phyloP scores from a whole-genome alignment of 2,888 invertebrate species.

The Tribolium freemani region DNA sequence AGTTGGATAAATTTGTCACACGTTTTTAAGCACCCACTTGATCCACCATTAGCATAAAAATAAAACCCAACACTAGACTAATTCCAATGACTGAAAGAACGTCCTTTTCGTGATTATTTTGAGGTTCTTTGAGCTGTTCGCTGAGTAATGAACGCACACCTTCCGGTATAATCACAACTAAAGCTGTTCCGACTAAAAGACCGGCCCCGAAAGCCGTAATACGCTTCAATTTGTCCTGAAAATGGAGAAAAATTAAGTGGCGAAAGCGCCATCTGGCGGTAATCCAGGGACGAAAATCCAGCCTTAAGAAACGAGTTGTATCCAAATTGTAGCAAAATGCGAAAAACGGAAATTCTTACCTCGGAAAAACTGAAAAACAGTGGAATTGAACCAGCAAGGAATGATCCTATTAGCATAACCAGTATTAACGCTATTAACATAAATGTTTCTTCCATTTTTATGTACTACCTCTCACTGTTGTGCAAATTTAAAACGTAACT shows the following conservation, averaged over 20 bases:
- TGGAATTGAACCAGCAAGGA: conserved; percentile 95
- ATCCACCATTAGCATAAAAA: conserved; percentile 97
- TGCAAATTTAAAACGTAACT: conserved; percentile 43
- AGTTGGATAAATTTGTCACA: neutral
- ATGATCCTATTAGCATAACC: conserved; percentile 97
- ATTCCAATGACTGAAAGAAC: conserved; percentile 90
- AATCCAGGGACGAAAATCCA: neutral
- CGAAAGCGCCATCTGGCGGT: neutral
- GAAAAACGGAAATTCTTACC: conserved; percentile 71
- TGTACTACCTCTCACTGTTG: conserved; percentile 50
- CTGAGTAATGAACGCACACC: conserved; percentile 86
- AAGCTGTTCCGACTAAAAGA: conserved; percentile 94
- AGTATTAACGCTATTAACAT: conserved; percentile 86
- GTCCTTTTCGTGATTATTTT: conserved; percentile 67
- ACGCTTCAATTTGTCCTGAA: conserved; percentile 92
- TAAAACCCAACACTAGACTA: conserved; percentile 93
- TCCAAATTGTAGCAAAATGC: no score
- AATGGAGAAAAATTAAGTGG: conserved; percentile 47
- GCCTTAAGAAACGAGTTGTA: neutral
- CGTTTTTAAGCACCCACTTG: conserved; percentile 70
- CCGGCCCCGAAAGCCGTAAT: conserved; percentile 98
- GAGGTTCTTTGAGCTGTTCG: conserved; percentile 47
- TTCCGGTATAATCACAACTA: conserved; percentile 98
- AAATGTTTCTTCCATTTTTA: conserved; percentile 85
- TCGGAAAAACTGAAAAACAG: conserved; percentile 94